phyloP scores from a whole-genome alignment of 2,797 vertebrate species.

The Lithobates pipiens region DNA sequence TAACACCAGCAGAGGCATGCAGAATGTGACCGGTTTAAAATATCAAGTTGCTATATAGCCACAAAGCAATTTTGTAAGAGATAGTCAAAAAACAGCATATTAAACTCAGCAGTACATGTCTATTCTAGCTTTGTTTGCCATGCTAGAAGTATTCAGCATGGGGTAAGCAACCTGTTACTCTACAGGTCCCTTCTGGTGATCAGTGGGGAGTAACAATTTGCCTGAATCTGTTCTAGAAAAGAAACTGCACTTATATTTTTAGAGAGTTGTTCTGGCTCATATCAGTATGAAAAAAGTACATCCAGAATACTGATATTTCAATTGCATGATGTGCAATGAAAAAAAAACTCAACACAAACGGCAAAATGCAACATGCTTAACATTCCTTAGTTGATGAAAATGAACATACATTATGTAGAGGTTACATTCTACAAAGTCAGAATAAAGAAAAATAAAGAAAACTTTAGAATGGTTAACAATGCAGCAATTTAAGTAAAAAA shows the following conservation, averaged over 20 bases:
- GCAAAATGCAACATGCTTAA: too few species aligned
- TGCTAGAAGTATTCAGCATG: conserved; percentile 13
- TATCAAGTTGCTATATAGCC: not conserved
- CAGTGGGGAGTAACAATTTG: not conserved
- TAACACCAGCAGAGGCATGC: not conserved
- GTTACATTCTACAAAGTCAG: too few species aligned
- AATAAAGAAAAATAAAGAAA: too few species aligned
- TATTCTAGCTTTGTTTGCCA: conserved; percentile 12
- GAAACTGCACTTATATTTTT: not conserved
- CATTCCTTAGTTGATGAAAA: too few species aligned
- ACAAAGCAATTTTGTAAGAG: not conserved
- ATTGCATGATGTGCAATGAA: too few species aligned
- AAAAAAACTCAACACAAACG: too few species aligned
- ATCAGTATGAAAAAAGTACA: too few species aligned
- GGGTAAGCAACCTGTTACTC: not conserved
- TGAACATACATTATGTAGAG: too few species aligned
- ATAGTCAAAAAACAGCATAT: conserved; percentile 11
- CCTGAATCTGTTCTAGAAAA: not conserved
- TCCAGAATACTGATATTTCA: too few species aligned
- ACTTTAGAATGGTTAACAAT: too few species aligned
- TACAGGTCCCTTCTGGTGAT: not conserved
- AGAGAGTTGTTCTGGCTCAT: not conserved
- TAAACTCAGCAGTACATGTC: not conserved
- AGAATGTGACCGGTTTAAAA: not conserved
- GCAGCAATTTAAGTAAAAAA: too few species aligned